Base-by-base conservation (phyloP, 2,888 invertebrate genomes). In the Chironomus riparius region DNA sequence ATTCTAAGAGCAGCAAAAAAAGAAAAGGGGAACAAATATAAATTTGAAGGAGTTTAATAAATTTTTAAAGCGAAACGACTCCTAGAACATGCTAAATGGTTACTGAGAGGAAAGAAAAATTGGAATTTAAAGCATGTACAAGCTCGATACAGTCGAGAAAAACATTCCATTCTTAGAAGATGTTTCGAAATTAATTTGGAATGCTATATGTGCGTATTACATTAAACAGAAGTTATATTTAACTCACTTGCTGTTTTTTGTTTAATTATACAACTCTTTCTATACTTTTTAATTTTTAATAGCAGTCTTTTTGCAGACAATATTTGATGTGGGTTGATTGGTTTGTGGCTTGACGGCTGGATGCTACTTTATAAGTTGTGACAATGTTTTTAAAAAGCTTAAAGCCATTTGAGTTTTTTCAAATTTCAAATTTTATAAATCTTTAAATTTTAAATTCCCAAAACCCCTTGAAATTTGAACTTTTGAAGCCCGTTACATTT, bases 141-240 rank as follows among this genome's bases (percentile, higher is more conserved):
- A 4, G 15, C 50, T 50, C 50, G 3, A 50, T 50, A 50, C 5
- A 65, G 21, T 38, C 38, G 38, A 38, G 38, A 38, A 65, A 65
- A 18, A 10, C 24, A 65, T 65, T 13, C 12, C 10, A 22, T 65
- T 24, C 65, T 24, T 12, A 21, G 10, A 65, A 65, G 65, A 24
- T 65, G 24, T 65, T 65, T 65, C 65, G 24, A 65, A 65, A 65
- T 65, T 56, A 56, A 65, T 21, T n/a, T 22, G 24, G 65, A 24
- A 65, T 24, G 65, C 21, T 65, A 22, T 65, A 24, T 24, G 65
- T 24, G 65, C 13, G 65, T 24, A 13, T 65, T 65, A 65, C 65
- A 65, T 65, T 65, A 65, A 65, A 65, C 65, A 65, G 65, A 65
- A 65, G 65, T 65, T 18, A 56, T 56, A 56, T 56, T 56, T 56